Evolutionary conservation across 2,888 invertebrate genomes (phyloP).

Genomic region (Leptogaster cylindrica): DNA sequence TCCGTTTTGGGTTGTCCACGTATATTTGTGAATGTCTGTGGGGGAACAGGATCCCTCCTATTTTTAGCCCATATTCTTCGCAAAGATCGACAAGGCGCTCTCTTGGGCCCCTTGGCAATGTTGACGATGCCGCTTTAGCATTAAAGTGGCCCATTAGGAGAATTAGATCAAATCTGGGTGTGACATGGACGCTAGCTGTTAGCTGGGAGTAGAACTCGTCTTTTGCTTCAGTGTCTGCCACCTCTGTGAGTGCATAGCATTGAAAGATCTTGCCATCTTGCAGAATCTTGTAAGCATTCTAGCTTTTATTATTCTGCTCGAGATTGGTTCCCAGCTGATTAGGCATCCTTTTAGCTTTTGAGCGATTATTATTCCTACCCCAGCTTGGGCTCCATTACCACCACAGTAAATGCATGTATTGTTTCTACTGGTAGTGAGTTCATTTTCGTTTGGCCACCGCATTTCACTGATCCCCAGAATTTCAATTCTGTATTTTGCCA

Average conservation of each 20-base stretch:
- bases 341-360: not conserved
- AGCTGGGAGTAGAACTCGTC: not conserved
- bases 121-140: not conserved
- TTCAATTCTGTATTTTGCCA: not conserved
- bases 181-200: too few species aligned
- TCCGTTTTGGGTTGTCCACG: not conserved
- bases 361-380: not conserved
- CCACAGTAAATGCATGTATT: not conserved
- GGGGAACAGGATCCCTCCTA: not conserved
- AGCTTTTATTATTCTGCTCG: not conserved
- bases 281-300: not conserved
- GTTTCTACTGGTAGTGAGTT: too few species aligned
- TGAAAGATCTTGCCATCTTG: not conserved
- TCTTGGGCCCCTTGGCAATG: too few species aligned
- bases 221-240: not conserved
- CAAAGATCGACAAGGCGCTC: not conserved
- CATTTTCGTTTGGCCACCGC: not conserved
- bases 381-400: not conserved
- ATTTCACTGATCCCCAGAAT: slow-evolving; percentile 16
- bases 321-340: not conserved
- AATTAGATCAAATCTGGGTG: too few species aligned
- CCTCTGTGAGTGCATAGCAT: not conserved
- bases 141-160: not conserved
- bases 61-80: too few species aligned
- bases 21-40: not conserved